A percentile compares a stretch with the other conserved stretches of the same genome.
phyloP scores from a whole-genome alignment of 2,113 vertebrate genomes.

The Ptychochromis oligacanthus region DNA sequence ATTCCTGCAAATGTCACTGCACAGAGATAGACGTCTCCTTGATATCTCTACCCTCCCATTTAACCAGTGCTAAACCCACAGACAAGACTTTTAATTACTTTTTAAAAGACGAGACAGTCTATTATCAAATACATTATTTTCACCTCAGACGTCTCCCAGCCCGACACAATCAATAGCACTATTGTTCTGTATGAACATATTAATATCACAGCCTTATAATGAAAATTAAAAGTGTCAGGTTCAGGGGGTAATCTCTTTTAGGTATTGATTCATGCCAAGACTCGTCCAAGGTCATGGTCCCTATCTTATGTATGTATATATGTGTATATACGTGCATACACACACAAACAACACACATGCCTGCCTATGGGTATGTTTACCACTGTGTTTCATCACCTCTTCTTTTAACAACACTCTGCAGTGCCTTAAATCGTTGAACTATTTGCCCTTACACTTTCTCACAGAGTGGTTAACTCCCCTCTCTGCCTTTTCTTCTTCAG shows the following conservation, averaged over 20 bases:
- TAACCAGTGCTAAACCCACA: conserved; percentile 39
- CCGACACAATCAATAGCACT: conserved; percentile 48
- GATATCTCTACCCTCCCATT: conserved; percentile 25
- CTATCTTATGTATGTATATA: neutral
- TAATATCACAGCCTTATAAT: conserved; percentile 68
- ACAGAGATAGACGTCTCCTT: conserved; percentile 17
- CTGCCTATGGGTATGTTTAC: too few species aligned
- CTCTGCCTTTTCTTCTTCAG: neutral
- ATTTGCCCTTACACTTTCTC: neutral
- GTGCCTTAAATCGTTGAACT: neutral
- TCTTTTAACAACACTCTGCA: neutral
- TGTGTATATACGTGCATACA: neutral
- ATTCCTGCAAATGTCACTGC: conserved; percentile 47
- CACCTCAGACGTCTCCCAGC: conserved; percentile 32
- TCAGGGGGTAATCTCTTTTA: conserved; percentile 44
- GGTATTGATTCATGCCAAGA: conserved; percentile 46
- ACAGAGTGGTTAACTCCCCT: neutral
- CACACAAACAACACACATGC: neutral
- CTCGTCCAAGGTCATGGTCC: conserved; percentile 15
- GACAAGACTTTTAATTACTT: conserved; percentile 52
- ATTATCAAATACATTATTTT: conserved; percentile 63
- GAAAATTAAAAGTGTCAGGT: conserved; percentile 54
- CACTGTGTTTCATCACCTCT: too few species aligned
- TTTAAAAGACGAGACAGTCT: conserved; percentile 43
- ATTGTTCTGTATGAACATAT: conserved; percentile 51